Evolutionary conservation across 2,797 vertebrate genomes (phyloP).

Genomic region (Tamandua tetradactyla): DNA sequence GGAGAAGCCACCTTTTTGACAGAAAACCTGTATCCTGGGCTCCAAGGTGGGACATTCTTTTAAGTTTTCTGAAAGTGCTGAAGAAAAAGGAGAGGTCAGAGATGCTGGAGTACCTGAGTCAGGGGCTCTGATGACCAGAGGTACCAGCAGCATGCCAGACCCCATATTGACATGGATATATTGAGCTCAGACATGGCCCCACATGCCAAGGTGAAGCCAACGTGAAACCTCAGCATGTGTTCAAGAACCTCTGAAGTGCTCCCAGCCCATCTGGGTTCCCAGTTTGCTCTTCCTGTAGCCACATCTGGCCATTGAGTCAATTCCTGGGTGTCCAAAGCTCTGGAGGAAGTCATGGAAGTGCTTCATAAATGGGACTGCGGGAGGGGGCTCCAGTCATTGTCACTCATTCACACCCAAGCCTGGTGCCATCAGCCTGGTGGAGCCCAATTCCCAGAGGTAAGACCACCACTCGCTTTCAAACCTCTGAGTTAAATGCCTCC

Average conservation of each 20-base stretch:
- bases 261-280: not conserved
- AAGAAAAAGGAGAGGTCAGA: not conserved
- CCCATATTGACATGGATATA: not conserved
- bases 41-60: not conserved
- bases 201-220: not conserved
- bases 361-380: too few species aligned
- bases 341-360: rapidly evolving
- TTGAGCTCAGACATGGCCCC: not conserved
- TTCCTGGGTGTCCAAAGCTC: not conserved
- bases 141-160: not conserved
- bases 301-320: not conserved
- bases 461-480: not conserved
- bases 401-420: not conserved
- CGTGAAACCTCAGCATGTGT: not conserved
- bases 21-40: not conserved
- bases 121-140: rapidly evolving
- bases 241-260: not conserved
- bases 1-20: not conserved
- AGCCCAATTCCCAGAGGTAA: too few species aligned
- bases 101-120: not conserved
- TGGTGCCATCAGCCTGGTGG: too few species aligned
- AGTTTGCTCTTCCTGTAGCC: not conserved
- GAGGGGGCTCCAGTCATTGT: too few species aligned
- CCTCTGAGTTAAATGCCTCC: not conserved
- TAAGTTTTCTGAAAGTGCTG: not conserved